Conservation (phyloP, 2,888 invertebrate genomes). For the Tachina lurida region DNA sequence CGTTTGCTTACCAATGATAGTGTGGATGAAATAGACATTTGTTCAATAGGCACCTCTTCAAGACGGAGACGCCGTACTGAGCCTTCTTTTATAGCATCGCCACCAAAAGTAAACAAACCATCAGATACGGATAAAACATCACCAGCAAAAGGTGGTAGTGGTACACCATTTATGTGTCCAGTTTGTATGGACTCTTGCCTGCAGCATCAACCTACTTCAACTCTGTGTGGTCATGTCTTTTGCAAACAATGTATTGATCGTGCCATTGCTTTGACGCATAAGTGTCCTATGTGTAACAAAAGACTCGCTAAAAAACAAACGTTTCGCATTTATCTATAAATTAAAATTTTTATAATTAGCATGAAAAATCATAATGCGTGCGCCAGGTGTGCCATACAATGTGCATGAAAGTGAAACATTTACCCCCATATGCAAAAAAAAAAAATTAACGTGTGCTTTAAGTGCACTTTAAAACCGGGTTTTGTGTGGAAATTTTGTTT, state of each 20-base stretch:
- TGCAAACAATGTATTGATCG: constrained; percentile 75
- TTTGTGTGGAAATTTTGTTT: too few relatives aligned
- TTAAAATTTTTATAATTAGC: not conserved
- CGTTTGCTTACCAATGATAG: not conserved
- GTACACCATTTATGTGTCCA: constrained; percentile 75
- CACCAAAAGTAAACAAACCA: not conserved
- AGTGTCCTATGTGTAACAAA: constrained; percentile 78
- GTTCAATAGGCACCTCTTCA: not conserved
- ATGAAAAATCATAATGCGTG: not conserved
- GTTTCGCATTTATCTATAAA: constrained; percentile 75
- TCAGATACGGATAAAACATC: not conserved
- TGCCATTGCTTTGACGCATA: constrained; percentile 71
- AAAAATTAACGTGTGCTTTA: too few relatives aligned
- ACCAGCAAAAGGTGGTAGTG: not conserved
- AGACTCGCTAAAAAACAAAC: constrained; percentile 69
- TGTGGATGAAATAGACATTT: not conserved
- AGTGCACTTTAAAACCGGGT: too few relatives aligned
- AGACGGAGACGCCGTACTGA: constrained; percentile 6
- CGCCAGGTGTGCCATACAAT: too few relatives aligned
- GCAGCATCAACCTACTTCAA: constrained; percentile 74
- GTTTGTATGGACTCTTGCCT: constrained; percentile 76
- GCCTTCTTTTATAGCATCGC: not conserved
- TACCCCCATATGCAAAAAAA: too few relatives aligned
- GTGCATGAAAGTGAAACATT: too few relatives aligned
- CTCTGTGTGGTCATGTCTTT: constrained; percentile 78